These are phyloP conservation scores for Theretra japonica DNA, from an alignment of 2,888 invertebrate genomes.

Conservation along the genomic window DNA sequence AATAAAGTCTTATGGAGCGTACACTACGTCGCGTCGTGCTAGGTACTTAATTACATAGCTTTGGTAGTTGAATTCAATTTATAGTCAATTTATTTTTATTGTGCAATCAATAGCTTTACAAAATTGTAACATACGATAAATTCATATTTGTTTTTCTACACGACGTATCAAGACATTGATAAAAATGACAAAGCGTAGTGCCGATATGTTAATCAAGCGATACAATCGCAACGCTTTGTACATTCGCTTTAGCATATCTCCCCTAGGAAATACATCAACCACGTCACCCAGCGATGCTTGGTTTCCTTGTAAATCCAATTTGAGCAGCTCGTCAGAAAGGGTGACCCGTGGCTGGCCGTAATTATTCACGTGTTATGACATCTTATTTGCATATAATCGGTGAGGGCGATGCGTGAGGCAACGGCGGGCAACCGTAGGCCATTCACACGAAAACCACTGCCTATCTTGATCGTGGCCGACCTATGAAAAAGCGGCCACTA, in stretches of 20 bases:
- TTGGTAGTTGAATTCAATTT: background rate
- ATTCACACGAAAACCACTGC: conserved; percentile 77
- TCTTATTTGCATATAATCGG: conserved; percentile 84
- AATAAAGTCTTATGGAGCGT: background rate
- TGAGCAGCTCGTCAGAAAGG: conserved; percentile 78
- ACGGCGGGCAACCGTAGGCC: conserved; percentile 73
- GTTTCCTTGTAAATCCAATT: conserved; percentile 83
- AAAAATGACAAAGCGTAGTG: conserved; percentile 8
- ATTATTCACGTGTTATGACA: conserved; percentile 85
- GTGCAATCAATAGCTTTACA: background rate
- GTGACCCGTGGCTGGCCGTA: conserved; percentile 79
- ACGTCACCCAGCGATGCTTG: conserved; percentile 70
- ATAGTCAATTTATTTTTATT: background rate
- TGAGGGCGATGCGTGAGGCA: conserved; percentile 79
- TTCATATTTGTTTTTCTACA: background rate
- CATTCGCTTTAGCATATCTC: conserved; percentile 6
- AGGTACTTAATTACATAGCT: background rate
- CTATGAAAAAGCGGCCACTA: conserved; percentile 82
- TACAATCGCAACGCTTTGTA: conserved; percentile 18
- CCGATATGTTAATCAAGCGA: conserved; percentile 17
- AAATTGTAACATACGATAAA: background rate
- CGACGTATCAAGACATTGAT: background rate
- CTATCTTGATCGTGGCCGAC: conserved; percentile 80
- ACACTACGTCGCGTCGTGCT: background rate
- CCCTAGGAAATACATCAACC: conserved; percentile 60